Percentiles rank a stretch among this genome's conserved stretches.
Conservation (phyloP, 2,888 invertebrate species). For the Hyposoter dolosus region DNA sequence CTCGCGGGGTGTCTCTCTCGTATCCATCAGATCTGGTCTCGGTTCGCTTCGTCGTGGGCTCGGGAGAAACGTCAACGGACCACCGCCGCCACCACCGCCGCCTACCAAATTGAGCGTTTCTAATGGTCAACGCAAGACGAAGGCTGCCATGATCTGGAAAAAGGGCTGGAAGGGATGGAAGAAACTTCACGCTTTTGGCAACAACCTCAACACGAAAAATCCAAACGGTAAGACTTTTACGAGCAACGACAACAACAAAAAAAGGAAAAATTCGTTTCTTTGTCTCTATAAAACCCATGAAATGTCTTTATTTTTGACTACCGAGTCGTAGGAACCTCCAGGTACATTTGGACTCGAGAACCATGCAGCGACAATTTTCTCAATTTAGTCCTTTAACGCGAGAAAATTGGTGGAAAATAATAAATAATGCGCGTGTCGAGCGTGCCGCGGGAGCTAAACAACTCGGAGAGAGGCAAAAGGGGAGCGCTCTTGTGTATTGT, state of each 20-base stretch:
- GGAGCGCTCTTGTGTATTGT: slow-evolving; percentile 40
- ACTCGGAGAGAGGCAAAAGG: slow-evolving; percentile 10
- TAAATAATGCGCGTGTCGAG: background rate
- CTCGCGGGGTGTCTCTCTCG: slow-evolving; percentile 1
- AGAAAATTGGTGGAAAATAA: slow-evolving; percentile 30
- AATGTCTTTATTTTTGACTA: slow-evolving; percentile 1
- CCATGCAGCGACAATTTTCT: background rate
- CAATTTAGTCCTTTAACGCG: background rate
- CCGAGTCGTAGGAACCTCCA: background rate
- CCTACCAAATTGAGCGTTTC: slow-evolving; percentile 69
- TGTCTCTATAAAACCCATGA: slow-evolving; percentile 7
- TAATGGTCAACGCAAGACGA: slow-evolving; percentile 79
- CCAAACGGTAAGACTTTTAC: slow-evolving; percentile 84
- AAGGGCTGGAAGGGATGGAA: slow-evolving; percentile 90
- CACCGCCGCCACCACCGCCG: slow-evolving; percentile 22
- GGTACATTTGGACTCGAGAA: background rate
- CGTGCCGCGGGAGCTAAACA: background rate
- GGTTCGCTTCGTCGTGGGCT: slow-evolving; percentile 81
- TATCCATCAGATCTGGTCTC: slow-evolving; percentile 78
- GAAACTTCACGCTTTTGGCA: slow-evolving; percentile 91
- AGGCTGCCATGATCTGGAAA: slow-evolving; percentile 83
- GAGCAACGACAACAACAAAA: background rate
- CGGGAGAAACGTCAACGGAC: slow-evolving; percentile 72
- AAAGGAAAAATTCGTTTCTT: background rate
- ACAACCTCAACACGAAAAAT: slow-evolving; percentile 89